Evolutionary conservation across 2,797 vertebrate species (phyloP), one percentile per base, ranked within the genome.

Genomic region (Synaphobranchus kaupii): DNA sequence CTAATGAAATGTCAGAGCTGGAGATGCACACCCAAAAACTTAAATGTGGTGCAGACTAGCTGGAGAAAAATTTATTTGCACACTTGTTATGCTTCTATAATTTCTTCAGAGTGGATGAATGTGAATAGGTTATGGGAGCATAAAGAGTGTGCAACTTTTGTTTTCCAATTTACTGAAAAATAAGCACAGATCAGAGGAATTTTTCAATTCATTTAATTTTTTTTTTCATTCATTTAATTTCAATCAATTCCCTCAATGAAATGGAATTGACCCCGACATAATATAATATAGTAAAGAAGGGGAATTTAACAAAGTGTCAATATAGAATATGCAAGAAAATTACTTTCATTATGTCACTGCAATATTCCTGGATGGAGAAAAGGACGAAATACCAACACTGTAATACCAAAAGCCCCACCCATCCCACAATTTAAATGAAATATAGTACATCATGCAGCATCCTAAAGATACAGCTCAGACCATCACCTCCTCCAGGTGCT

Each of bases 401-500:
- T 17, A 48, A 25, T 20, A 8, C 15, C 25, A 31, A 73, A 73
- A 73, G 71, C 31, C 71, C 71, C 71, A 39, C 71, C 71, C 76
- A 80, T 48, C 20, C 44, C 20, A 4, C 22, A 8, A 47, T 80
- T 44, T 25, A 80, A 78, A 34, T 20, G 17, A 78, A 44, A n/a
- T n/a, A 76, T 17, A 44, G n/a, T 8, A 68, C 20, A 12, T 4
- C 3, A 76, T 5, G 31, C 31, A 50, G 44, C 1, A 47, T 47
- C 10, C 6, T 48, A 84, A 71, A 86, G 71, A 58, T 47, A 82
- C 68, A 2, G 52, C 54, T 34, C 12, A 50, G 4, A 93, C 56
- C 63, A 89, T 91, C 0, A 91, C 86, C 0, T 92, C 90, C 25
- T 88, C 87, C 7, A 89, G 1, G 8, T 86, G 82, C 84, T 88